Base-by-base conservation (phyloP, 1,140 invertebrate species). In the Drosophila ficusphila region DNA sequence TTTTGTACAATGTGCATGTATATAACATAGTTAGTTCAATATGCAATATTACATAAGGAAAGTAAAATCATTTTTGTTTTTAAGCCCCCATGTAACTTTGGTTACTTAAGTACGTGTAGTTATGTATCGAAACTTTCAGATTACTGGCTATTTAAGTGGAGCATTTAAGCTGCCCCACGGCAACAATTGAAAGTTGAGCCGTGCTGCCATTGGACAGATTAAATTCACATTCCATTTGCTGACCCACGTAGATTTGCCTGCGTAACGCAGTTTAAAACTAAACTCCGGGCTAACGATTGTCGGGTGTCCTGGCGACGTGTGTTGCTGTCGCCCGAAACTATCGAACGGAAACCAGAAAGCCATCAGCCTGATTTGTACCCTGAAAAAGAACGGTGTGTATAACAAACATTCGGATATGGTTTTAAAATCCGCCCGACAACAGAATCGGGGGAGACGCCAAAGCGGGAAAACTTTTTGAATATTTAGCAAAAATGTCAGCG, bases 391-490 rank as follows among this genome's bases (percentile, higher is more conserved):
- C 34, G 44, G 51, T 41, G 47, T 47, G 33, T 49, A 29, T 23
- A 16, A 58, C 54, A 48, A 48, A 58, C 42, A 58, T 58, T 57
- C 54, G 60, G 62, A 67, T 67, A 64, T 67, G 60, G 25, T 19
- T 67, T 48, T 41, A 48, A 76, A 76, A 39, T 23, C 27, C 41
- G 44, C 5, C 29, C 27, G 60, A 62, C 60, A 73, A 39, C 44
- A 58, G 42, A 56, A 65, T 47, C 52, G 27, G 70, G 51, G 75
- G 64, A 47, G 60, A 76, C 64, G 49, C 62, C 52, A 76, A 60
- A 53, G 65, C 39, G 49, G 31, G 38, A 42, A 60, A 72, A 65
- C 60, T 79, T 71, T 85, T 86, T 76, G 71, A 76, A 86, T 79
- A 86, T 79, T 85, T 83, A 61, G 67, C 58, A 64, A 60, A 70